Evolutionary conservation across 1,140 invertebrate genomes (phyloP).

Genomic region (Frieseomelitta varia): DNA sequence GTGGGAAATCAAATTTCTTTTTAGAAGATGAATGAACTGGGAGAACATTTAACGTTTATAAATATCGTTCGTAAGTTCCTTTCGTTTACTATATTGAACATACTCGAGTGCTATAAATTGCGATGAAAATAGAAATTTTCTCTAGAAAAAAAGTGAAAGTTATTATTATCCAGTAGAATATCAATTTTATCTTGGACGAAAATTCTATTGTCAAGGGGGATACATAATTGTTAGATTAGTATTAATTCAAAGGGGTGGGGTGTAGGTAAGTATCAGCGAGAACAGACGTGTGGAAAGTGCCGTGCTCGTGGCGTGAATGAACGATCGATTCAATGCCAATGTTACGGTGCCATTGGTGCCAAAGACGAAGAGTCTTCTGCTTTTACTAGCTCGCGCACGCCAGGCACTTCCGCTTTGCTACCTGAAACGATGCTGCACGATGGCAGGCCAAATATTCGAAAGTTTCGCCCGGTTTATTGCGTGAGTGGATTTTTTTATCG

Average conservation of each 20-base stretch:
- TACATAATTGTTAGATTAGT: not conserved
- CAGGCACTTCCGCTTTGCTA: slow-evolving; percentile 29
- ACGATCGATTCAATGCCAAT: slow-evolving; percentile 69
- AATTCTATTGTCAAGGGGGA: not conserved
- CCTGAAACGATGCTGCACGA: slow-evolving; percentile 27
- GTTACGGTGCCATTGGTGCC: slow-evolving; percentile 50
- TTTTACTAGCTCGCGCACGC: slow-evolving; percentile 24
- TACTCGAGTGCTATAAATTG: not conserved
- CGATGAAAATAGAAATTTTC: not conserved
- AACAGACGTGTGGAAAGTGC: slow-evolving; percentile 73
- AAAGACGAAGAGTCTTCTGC: slow-evolving; percentile 55
- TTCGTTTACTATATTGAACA: not conserved
- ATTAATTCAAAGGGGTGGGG: not conserved
- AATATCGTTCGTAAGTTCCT: not conserved
- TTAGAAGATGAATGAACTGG: not conserved
- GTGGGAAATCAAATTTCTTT: not conserved
- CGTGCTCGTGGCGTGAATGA: slow-evolving; percentile 74
- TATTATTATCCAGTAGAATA: not conserved
- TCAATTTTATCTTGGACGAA: not conserved
- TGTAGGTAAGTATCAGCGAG: slow-evolving; percentile 39
- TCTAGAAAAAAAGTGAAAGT: too few species aligned
- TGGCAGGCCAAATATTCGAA: slow-evolving; percentile 40
- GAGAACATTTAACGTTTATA: not conserved
- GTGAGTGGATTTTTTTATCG: slow-evolving; percentile 43
- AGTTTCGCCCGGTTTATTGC: slow-evolving; percentile 30